These are phyloP conservation scores for Drosophila micromelanica DNA, from an alignment of 1,140 invertebrate species.

Conservation along the genomic window DNA sequence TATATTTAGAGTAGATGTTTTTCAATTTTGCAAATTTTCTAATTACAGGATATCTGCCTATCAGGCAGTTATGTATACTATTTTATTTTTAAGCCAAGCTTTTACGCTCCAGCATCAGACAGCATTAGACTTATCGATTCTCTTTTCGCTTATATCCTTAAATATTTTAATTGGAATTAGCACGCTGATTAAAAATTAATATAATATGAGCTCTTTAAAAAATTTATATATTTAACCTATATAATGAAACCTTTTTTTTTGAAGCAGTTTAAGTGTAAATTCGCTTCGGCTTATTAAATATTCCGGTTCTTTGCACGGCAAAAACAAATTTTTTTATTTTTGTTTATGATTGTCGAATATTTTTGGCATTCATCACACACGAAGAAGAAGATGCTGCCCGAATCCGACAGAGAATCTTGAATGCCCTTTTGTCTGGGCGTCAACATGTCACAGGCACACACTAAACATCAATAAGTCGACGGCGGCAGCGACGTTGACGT, in stretches of 20 bases:
- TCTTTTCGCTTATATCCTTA: background rate
- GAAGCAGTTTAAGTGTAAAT: slow-evolving; percentile 14
- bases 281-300: slow-evolving; percentile 11
- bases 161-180: slow-evolving; percentile 4
- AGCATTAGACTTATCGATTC: too few species aligned
- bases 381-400: slow-evolving; percentile 19
- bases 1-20: too few species aligned
- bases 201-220: too few species aligned
- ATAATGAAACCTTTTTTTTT: too few species aligned
- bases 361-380: slow-evolving; percentile 75
- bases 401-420: slow-evolving; percentile 13
- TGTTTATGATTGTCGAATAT: slow-evolving; percentile 47
- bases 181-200: slow-evolving; percentile 3
- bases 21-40: too few species aligned
- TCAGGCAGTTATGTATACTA: too few species aligned
- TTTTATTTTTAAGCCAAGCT: too few species aligned
- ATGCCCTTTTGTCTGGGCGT: slow-evolving; percentile 72
- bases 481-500: slow-evolving; percentile 4
- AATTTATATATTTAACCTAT: too few species aligned
- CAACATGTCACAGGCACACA: slow-evolving; percentile 72
- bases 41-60: too few species aligned
- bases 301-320: slow-evolving; percentile 14
- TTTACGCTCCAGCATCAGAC: too few species aligned
- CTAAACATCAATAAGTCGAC: slow-evolving; percentile 70
- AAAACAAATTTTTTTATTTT: background rate